Conservation (phyloP, 2,888 invertebrate species). For the Diadegma fenestrale region DNA sequence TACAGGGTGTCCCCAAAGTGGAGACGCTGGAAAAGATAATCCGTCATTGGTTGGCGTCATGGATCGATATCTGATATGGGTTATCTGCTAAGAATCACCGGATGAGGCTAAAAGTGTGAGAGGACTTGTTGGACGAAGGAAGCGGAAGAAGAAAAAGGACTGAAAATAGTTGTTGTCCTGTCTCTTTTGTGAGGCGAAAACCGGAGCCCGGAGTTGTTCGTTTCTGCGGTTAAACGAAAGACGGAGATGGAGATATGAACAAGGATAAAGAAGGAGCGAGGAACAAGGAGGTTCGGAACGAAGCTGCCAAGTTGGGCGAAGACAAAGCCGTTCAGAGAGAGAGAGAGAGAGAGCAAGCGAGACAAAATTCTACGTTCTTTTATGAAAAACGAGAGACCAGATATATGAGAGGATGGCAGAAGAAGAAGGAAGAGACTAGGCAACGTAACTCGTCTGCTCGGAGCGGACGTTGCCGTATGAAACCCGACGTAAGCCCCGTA, state of each 20-base stretch:
- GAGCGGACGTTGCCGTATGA: conserved; percentile 54
- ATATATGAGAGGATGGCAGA: neutral
- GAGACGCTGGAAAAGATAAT: neutral
- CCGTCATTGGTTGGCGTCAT: neutral
- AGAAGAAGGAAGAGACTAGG: conserved; percentile 67
- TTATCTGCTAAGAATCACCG: neutral
- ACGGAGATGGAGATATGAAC: neutral
- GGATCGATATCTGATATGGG: neutral
- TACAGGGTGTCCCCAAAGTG: neutral
- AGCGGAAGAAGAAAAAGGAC: conserved; percentile 54
- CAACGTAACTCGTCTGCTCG: conserved; percentile 47
- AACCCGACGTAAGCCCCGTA: conserved; percentile 65
- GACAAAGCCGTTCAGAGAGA: conserved; percentile 34
- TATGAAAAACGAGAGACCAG: conserved; percentile 39
- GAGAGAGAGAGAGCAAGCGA: conserved; percentile 9
- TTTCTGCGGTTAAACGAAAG: conserved; percentile 15
- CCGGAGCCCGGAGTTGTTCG: conserved; percentile 14
- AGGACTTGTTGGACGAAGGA: conserved; percentile 28
- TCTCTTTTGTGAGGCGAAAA: conserved; percentile 37
- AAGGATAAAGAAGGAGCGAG: conserved; percentile 34
- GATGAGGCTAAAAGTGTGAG: conserved; percentile 26
- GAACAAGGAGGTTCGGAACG: conserved; percentile 3
- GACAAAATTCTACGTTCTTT: conserved; percentile 12
- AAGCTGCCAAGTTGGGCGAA: conserved; percentile 42
- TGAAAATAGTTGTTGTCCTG: conserved; percentile 22